phyloP scores from a whole-genome alignment of 2,113 vertebrate genomes.

The Promerops cafer region DNA sequence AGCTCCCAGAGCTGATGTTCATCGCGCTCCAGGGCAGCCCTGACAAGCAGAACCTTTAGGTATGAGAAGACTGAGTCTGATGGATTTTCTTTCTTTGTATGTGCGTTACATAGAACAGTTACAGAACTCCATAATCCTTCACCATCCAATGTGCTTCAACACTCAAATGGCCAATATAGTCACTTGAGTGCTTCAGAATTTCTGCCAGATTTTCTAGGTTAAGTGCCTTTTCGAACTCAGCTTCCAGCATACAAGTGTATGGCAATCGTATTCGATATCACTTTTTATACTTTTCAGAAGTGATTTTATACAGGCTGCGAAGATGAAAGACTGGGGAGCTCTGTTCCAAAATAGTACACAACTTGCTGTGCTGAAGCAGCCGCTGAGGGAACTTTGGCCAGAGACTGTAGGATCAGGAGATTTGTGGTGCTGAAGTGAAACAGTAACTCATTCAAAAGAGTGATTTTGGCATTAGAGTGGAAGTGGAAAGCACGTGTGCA shows the following conservation, averaged over 20 bases:
- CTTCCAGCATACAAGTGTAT: not conserved
- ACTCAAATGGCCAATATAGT: not conserved
- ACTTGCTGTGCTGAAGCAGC: not conserved
- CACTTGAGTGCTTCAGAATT: not conserved
- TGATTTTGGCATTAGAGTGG: not conserved
- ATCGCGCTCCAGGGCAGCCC: not conserved
- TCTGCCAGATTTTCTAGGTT: not conserved
- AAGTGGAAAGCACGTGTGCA: not conserved
- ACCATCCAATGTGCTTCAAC: not conserved
- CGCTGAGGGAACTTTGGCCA: not conserved
- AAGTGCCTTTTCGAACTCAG: not conserved
- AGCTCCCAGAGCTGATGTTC: not conserved
- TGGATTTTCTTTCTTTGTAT: not conserved
- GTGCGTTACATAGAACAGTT: fast-evolving
- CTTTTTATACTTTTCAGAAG: not conserved
- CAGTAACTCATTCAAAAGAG: not conserved
- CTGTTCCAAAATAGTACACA: not conserved
- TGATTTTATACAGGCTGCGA: not conserved
- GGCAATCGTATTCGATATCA: not conserved
- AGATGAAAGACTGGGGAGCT: not conserved
- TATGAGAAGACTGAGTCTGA: not conserved
- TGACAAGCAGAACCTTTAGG: not conserved
- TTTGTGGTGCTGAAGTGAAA: not conserved
- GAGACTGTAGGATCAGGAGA: not conserved
- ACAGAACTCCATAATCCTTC: not conserved